phyloP scores from a whole-genome alignment of 2,797 vertebrate species.

The Poecile montanus region DNA sequence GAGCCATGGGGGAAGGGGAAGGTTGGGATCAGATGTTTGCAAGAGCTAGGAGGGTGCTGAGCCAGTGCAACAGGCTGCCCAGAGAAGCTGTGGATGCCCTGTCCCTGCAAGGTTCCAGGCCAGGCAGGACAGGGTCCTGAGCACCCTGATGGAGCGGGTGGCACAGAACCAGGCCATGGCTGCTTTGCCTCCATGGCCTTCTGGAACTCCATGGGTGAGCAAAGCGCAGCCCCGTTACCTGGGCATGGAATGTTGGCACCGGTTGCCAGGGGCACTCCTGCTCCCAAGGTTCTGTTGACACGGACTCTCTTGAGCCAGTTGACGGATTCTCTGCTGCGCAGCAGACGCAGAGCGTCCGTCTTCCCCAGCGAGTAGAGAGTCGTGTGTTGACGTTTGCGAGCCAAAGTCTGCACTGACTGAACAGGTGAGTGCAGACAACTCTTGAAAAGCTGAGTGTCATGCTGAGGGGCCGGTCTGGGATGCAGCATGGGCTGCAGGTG shows the following conservation, averaged over 20 bases:
- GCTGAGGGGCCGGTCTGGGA: background rate
- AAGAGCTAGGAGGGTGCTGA: background rate
- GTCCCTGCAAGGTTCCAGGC: background rate
- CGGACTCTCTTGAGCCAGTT: background rate
- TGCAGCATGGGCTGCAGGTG: background rate
- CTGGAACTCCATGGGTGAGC: background rate
- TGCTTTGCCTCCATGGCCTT: background rate
- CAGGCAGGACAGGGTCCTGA: background rate
- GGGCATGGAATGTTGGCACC: background rate
- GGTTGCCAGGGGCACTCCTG: background rate
- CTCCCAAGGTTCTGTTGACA: no score
- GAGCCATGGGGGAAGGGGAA: background rate
- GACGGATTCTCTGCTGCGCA: no score
- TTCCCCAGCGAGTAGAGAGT: no score
- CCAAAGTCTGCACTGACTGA: background rate
- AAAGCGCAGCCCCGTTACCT: background rate
- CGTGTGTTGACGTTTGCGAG: no score
- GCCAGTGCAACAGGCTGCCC: background rate
- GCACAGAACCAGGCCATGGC: background rate
- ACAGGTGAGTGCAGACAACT: background rate
- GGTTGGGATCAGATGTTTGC: background rate
- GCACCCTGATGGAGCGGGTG: background rate
- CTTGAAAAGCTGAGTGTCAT: background rate
- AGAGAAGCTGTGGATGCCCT: background rate
- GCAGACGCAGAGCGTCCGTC: no score